These are phyloP conservation scores for Valencia hispanica DNA, from an alignment of 2,797 vertebrate species.

Conservation along the genomic window DNA sequence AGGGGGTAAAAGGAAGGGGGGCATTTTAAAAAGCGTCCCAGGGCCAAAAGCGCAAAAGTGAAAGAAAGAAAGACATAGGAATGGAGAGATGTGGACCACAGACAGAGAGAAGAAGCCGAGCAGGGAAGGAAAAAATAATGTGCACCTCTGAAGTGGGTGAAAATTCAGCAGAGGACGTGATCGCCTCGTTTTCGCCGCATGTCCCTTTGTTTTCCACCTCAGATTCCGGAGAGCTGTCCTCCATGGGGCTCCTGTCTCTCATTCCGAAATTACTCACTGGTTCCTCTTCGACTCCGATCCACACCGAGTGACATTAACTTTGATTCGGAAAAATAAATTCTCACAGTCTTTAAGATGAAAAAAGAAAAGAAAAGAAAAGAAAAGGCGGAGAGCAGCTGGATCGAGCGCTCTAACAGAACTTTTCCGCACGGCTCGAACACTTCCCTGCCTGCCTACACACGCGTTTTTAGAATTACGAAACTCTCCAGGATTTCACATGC, in stretches of 20 bases:
- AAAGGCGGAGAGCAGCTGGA: slow-evolving; percentile 36
- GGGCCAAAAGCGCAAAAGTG: slow-evolving; percentile 92
- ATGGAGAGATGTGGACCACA: slow-evolving; percentile 74
- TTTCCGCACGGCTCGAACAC: slow-evolving; percentile 54
- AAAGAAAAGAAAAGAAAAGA: background rate
- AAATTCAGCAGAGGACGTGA: slow-evolving; percentile 77
- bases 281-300: slow-evolving; percentile 44
- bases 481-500: slow-evolving; percentile 1
- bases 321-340: slow-evolving; percentile 40
- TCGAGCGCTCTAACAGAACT: slow-evolving; percentile 42
- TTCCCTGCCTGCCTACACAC: slow-evolving; percentile 43
- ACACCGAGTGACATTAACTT: slow-evolving; percentile 54
- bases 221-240: slow-evolving; percentile 75
- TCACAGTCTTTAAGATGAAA: slow-evolving; percentile 15
- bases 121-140: slow-evolving; percentile 76
- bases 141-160: slow-evolving; percentile 82
- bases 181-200: slow-evolving; percentile 69
- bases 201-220: slow-evolving; percentile 80
- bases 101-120: slow-evolving; percentile 46
- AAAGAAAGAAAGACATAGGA: slow-evolving; percentile 87
- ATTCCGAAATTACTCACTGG: slow-evolving; percentile 58
- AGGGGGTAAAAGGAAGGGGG: slow-evolving; percentile 76
- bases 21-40: slow-evolving; percentile 96
- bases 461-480: slow-evolving; percentile 40
- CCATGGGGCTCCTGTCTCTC: slow-evolving; percentile 52